Base-by-base conservation (phyloP, 1,140 invertebrate genomes). In the Drosophila pruinosa region DNA sequence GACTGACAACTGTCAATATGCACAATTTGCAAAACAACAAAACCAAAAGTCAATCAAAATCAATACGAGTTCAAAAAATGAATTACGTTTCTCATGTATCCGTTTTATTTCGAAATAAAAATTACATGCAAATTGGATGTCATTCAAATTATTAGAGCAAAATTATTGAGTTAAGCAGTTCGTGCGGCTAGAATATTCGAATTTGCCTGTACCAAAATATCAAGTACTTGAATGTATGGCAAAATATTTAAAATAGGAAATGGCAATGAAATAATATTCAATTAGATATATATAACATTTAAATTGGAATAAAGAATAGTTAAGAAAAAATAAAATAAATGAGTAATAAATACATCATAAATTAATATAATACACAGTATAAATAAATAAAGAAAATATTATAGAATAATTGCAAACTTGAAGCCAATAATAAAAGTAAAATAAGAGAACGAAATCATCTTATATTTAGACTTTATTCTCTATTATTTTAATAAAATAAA, bases 1-100 rank as follows among this genome's bases (percentile, higher is more conserved):
- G 59, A 77, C 73, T 74, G 77, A 80, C 80, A 86, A 65, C 59
- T 71, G 76, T 70, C 75, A 73, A 77, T 76, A 63, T 73, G 75
- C 59, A 76, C 62, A 63, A 38, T 26, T 15, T 50, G 47, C 47
- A 14, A n/a, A 63, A 26, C 14, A 28, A 24, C 43, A 53, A 50
- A 57, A 75, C 48, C 48, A 81, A 43, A 62, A 54, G 39, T 52
- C 58, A 64, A 41, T 39, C 31, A 72, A 58, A 85, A 86, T 85
- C 64, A 80, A 80, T 80, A 80, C 64, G 47, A 15, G 4, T 15
- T 3, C 2, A 39, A 43, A 59, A 45, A 39, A 65, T 57, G 24
- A 71, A 75, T 65, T 64, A 43, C 63, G 68, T 69, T 70, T 70
- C 59, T 12, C 52, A 34, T 47, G 48, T 63, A 72, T 70, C 59